Percentiles rank a stretch among this genome's conserved stretches.
Conservation (phyloP, 64 coral and sea anemone species). For the Montipora sp. region DNA sequence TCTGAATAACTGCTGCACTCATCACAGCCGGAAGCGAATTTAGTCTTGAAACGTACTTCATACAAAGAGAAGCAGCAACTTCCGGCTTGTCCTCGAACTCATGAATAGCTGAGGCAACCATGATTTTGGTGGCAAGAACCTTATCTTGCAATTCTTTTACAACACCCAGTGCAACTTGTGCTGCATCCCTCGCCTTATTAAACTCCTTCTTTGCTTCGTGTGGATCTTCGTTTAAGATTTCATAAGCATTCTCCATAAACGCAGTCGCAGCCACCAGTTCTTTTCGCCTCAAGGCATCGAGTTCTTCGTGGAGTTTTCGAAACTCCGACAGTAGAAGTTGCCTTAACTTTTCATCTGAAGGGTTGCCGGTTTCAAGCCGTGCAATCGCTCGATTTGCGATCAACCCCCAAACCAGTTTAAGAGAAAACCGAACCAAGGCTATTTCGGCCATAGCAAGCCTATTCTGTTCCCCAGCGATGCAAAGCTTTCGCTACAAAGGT, state of each 20-base stretch:
- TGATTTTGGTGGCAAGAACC: conserved; percentile 95
- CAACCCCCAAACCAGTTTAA: conserved; percentile 91
- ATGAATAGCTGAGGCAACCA: conserved; percentile 93
- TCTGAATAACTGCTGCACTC: conserved; percentile 55
- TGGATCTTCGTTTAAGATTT: conserved; percentile 79
- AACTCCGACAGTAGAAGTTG: conserved; percentile 91
- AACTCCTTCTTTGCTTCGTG: conserved; percentile 96
- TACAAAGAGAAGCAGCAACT: conserved; percentile 75
- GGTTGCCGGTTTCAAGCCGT: conserved; percentile 73
- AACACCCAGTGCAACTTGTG: conserved; percentile 91
- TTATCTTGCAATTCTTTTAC: conserved; percentile 89
- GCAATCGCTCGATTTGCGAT: conserved; percentile 92
- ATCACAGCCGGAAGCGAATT: conserved; percentile 76
- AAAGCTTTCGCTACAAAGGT: not conserved
- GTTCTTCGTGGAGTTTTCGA: conserved; percentile 85
- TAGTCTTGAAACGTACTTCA: conserved; percentile 86
- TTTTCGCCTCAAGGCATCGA: conserved; percentile 89
- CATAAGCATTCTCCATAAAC: conserved; percentile 99
- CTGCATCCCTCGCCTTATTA: conserved; percentile 95
- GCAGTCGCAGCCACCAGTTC: conserved; percentile 89
- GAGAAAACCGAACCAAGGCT: conserved; percentile 81
- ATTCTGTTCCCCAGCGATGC: not conserved
- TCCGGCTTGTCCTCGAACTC: conserved; percentile 94
- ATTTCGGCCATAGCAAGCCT: conserved; percentile 79
- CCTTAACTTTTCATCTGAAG: conserved; percentile 90